A percentile compares a stretch with the other conserved stretches of the same genome.
These are phyloP conservation scores for Neodiprion lecontei DNA, from an alignment of 1,140 invertebrate species.

Conservation along the genomic window DNA sequence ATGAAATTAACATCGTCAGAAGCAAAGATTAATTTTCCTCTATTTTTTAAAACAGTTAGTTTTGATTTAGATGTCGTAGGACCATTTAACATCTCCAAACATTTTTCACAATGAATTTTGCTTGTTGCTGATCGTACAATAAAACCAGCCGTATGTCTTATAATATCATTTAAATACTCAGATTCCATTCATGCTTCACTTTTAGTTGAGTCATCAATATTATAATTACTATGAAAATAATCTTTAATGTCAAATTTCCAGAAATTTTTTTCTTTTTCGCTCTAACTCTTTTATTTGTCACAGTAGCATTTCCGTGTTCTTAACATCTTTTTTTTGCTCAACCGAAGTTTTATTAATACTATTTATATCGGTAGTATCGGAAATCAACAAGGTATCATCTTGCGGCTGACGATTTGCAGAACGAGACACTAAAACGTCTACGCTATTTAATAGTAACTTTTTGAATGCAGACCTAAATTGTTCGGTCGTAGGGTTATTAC, in stretches of 20 bases:
- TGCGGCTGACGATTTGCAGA: conserved; percentile 18
- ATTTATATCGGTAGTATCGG: neutral
- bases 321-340: conserved; percentile 2
- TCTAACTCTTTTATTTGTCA: neutral
- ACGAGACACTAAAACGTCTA: conserved; percentile 12
- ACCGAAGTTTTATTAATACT: neutral
- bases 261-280: conserved; percentile 5
- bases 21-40: conserved; percentile 17
- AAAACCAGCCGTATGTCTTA: conserved; percentile 18
- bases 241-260: conserved; percentile 13
- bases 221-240: conserved; percentile 3
- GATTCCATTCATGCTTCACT: conserved; percentile 6
- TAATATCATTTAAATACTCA: conserved; percentile 20
- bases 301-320: conserved; percentile 1
- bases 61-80: neutral
- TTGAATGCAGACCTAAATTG: conserved; percentile 22
- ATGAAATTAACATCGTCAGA: conserved; percentile 15
- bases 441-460: conserved; percentile 21
- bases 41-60: conserved; percentile 13
- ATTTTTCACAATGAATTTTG: conserved; percentile 24
- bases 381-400: conserved; percentile 15
- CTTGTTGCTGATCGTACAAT: conserved; percentile 14
- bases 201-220: conserved; percentile 8
- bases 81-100: conserved; percentile 17
- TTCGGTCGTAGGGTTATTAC: conserved; percentile 23